Conservation (phyloP, 2,113 vertebrate genomes). For the Circaetus cinerascens region DNA sequence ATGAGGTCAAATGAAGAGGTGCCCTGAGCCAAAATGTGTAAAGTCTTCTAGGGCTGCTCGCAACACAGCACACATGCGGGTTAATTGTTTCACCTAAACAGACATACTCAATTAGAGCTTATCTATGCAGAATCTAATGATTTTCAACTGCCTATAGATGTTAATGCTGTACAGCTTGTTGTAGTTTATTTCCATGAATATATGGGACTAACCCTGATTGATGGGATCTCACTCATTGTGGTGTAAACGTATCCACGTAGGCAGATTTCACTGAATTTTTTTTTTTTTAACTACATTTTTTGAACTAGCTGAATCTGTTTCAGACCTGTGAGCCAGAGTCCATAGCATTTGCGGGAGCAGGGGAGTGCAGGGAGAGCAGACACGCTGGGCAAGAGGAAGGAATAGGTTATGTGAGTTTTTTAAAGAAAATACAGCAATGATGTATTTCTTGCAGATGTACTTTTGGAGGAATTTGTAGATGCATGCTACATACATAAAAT, state of each 20-base stretch:
- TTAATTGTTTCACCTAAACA: background rate
- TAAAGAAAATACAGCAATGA: background rate
- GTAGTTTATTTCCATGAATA: background rate
- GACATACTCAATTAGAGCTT: background rate
- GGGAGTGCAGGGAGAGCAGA: background rate
- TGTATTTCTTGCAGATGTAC: background rate
- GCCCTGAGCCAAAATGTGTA: background rate
- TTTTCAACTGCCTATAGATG: fast-evolving
- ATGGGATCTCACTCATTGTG: background rate
- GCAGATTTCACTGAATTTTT: background rate
- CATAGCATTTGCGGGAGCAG: background rate
- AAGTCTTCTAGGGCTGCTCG: background rate
- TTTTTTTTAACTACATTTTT: background rate
- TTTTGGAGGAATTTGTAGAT: background rate
- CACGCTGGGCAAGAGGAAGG: fast-evolving
- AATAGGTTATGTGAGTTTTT: background rate
- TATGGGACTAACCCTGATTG: background rate
- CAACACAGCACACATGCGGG: fast-evolving
- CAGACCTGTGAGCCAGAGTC: background rate
- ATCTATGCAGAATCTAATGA: background rate
- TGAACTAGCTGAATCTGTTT: background rate
- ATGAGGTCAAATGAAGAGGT: background rate
- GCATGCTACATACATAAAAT: background rate
- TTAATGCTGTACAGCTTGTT: background rate
- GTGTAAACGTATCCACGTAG: fast-evolving